A percentile compares a stretch with the other conserved stretches of the same genome.
These are phyloP conservation scores for Macroteleia sp. DNA, from an alignment of 2,888 invertebrate species.

Conservation along the genomic window DNA sequence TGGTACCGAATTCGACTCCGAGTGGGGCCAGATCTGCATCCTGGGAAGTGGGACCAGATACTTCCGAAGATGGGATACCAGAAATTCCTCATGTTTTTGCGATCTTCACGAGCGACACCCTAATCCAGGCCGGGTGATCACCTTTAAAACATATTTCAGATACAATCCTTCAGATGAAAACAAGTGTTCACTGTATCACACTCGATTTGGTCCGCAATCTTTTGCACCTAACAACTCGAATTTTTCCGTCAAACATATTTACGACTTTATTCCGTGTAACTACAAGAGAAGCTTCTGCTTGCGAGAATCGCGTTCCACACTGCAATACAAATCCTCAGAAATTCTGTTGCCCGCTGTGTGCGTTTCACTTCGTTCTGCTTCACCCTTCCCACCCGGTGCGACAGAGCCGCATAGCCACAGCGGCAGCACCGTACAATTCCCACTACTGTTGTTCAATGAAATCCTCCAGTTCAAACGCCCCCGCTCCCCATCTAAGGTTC, in stretches of 20 bases:
- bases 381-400: slow-evolving; percentile 68
- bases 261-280: too few species aligned
- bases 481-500: too few species aligned
- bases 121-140: slow-evolving; percentile 75
- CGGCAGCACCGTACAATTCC: slow-evolving; percentile 81
- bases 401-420: slow-evolving; percentile 73
- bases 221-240: too few species aligned
- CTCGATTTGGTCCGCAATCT: not conserved
- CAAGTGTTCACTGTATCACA: slow-evolving; percentile 12
- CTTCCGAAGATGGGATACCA: too few species aligned
- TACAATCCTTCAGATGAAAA: not conserved
- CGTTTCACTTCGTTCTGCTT: slow-evolving; percentile 50
- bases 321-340: slow-evolving; percentile 53
- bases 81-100: slow-evolving; percentile 38
- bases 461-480: slow-evolving; percentile 67
- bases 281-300: too few species aligned
- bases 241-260: too few species aligned
- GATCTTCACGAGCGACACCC: slow-evolving; percentile 68
- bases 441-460: slow-evolving; percentile 77
- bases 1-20: slow-evolving; percentile 11
- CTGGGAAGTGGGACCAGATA: slow-evolving; percentile 2
- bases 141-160: not conserved
- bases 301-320: not conserved
- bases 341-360: slow-evolving; percentile 38
- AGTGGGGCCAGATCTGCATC: slow-evolving; percentile 8